phyloP scores from a whole-genome alignment of 2,888 invertebrate genomes.

The Fabriciana adippe region DNA sequence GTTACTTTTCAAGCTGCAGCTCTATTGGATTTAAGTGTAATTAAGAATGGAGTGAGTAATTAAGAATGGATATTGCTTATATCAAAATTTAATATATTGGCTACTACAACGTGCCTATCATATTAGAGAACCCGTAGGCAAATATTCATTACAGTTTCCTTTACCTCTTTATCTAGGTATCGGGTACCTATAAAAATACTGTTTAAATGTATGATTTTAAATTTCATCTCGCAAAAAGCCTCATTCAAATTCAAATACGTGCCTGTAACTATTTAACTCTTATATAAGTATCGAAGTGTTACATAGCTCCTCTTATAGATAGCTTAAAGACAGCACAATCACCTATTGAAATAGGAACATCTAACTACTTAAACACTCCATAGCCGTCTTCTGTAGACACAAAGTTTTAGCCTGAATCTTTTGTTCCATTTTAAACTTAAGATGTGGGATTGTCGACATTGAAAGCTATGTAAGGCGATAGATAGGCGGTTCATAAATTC shows the following conservation, averaged over 20 bases:
- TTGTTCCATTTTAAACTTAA: slow-evolving; percentile 28
- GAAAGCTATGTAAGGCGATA: slow-evolving; percentile 4
- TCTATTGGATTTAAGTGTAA: too few relatives aligned
- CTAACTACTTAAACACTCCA: slow-evolving; percentile 21
- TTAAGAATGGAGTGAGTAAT: too few relatives aligned
- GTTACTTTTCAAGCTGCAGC: too few relatives aligned
- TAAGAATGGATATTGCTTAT: too few relatives aligned
- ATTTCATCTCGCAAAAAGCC: neutral
- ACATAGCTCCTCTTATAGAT: slow-evolving; percentile 19
- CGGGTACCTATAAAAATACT: too few relatives aligned
- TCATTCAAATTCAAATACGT: slow-evolving; percentile 3
- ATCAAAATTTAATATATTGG: too few relatives aligned
- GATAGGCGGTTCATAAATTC: too few relatives aligned
- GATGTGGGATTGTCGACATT: slow-evolving; percentile 8
- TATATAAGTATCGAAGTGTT: slow-evolving; percentile 11
- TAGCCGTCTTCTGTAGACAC: slow-evolving; percentile 25
- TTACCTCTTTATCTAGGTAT: too few relatives aligned
- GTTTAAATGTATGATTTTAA: too few relatives aligned
- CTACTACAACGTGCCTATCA: too few relatives aligned
- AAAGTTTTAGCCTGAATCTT: slow-evolving; percentile 32
- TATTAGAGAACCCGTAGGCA: too few relatives aligned
- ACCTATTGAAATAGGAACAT: slow-evolving; percentile 21
- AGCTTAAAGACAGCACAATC: slow-evolving; percentile 23
- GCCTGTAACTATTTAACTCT: neutral
- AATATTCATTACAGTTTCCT: too few relatives aligned